Percentiles rank a stretch among this genome's conserved stretches.
These are phyloP conservation scores for Paelopatides confundens DNA, from an alignment of 53 echinoderm and acorn worm species.

Conservation along the genomic window DNA sequence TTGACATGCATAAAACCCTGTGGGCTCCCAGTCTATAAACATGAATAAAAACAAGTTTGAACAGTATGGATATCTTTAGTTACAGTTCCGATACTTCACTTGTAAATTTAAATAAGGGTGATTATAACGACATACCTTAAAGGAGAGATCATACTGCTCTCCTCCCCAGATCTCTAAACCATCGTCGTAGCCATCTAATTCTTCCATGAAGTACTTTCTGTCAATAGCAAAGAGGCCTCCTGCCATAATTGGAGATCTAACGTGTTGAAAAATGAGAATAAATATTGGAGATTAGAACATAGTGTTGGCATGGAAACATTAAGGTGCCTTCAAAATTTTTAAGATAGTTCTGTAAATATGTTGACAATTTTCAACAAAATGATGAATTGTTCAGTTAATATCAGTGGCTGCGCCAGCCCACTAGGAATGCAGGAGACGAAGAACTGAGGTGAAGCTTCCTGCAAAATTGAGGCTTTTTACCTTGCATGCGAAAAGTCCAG, in stretches of 20 bases:
- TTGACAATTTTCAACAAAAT: no score
- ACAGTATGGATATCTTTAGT: no score
- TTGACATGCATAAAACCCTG: no score
- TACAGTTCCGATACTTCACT: no score
- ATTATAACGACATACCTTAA: conserved; percentile 68
- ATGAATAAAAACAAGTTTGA: no score
- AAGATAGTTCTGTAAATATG: background rate
- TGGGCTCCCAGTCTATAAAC: no score
- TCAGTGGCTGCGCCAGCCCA: no score
- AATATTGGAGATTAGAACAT: no score
- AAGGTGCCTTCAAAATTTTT: background rate
- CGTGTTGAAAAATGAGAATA: background rate
- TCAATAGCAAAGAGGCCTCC: conserved; percentile 97
- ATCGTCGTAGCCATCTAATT: conserved; percentile 95
- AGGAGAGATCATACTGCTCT: conserved; percentile 98
- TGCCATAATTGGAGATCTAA: conserved; percentile 96
- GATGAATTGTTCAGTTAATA: no score
- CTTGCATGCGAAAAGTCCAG: no score
- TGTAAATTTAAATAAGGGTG: no score
- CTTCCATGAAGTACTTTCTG: conserved; percentile 94
- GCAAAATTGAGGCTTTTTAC: no score
- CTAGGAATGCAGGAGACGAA: background rate
- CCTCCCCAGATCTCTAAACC: conserved; percentile 98
- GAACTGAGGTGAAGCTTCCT: background rate
- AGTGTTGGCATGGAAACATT: background rate